A percentile compares a stretch with the other conserved stretches of the same genome.
phyloP scores from a whole-genome alignment of 2,797 vertebrate genomes.

The Pseudotriccus pelzelni region DNA sequence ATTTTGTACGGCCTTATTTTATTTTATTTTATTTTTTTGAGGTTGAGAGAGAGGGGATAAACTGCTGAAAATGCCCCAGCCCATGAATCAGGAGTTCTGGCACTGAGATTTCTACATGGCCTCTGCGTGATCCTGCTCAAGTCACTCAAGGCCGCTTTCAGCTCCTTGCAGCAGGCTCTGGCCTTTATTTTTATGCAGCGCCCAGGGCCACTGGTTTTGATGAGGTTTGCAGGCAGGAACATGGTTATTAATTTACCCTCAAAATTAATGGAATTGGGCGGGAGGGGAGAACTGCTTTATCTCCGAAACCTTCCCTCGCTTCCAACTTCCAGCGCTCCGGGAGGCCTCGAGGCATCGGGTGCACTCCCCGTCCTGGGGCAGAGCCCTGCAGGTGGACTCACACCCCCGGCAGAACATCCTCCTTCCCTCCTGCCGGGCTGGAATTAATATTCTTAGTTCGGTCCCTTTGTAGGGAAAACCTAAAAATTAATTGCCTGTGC shows the following conservation, averaged over 20 bases:
- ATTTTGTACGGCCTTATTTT: background rate
- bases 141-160: background rate
- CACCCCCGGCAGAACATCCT: background rate
- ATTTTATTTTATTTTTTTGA: background rate
- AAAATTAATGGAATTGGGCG: background rate
- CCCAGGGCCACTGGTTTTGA: background rate
- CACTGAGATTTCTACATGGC: background rate
- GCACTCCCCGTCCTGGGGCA: background rate
- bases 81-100: background rate
- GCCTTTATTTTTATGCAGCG: background rate
- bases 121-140: background rate
- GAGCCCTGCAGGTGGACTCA: background rate
- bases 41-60: background rate
- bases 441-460: constrained; percentile 38
- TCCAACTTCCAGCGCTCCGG: background rate
- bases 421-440: background rate
- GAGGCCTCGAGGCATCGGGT: background rate
- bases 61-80: background rate
- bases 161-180: background rate
- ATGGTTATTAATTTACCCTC: constrained; percentile 23
- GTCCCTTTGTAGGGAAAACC: background rate
- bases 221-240: constrained; percentile 43
- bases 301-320: background rate
- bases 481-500: constrained; percentile 60
- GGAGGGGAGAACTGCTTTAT: background rate